phyloP scores from a whole-genome alignment of 2,797 vertebrate genomes.

The Mus caroli region DNA sequence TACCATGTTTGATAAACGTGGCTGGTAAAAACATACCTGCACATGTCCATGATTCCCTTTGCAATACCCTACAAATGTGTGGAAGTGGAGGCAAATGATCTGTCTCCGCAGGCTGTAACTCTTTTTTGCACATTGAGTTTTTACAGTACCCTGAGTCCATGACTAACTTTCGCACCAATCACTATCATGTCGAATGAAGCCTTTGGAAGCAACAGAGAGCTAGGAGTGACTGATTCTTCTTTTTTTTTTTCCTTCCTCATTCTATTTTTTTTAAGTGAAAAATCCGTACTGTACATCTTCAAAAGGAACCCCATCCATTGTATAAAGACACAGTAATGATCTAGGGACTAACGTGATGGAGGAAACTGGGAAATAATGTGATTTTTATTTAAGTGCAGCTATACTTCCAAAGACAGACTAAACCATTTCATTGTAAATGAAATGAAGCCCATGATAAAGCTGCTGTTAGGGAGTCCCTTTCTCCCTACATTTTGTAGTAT shows the following conservation, averaged over 20 bases:
- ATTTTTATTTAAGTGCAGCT: neutral
- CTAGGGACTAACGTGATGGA: neutral
- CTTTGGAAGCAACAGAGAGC: conserved; percentile 51
- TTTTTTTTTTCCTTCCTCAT: conserved; percentile 64
- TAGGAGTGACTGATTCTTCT: conserved; percentile 68
- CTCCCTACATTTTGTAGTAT: neutral
- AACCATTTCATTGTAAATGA: neutral
- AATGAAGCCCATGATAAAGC: conserved; percentile 64
- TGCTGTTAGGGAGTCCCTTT: conserved; percentile 5
- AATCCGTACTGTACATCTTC: conserved; percentile 56
- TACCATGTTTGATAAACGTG: conserved; percentile 88
- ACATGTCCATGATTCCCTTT: conserved; percentile 90
- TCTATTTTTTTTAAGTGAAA: conserved; percentile 64
- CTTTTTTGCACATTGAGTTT: conserved; percentile 80
- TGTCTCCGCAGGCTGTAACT: conserved; percentile 83
- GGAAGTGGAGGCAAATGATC: conserved; percentile 79
- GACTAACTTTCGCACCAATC: conserved; percentile 54
- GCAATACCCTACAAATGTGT: conserved; percentile 88
- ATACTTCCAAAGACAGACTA: conserved; percentile 68
- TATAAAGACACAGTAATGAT: conserved; percentile 63
- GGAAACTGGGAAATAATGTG: neutral
- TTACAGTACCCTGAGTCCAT: conserved; percentile 67
- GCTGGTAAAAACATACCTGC: conserved; percentile 86
- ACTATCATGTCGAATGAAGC: conserved; percentile 31
- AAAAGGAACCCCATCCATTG: conserved; percentile 54